A percentile compares a stretch with the other conserved stretches of the same genome.
These are phyloP conservation scores for Epirrhoe alternata DNA, from an alignment of 2,888 invertebrate species.

Conservation along the genomic window DNA sequence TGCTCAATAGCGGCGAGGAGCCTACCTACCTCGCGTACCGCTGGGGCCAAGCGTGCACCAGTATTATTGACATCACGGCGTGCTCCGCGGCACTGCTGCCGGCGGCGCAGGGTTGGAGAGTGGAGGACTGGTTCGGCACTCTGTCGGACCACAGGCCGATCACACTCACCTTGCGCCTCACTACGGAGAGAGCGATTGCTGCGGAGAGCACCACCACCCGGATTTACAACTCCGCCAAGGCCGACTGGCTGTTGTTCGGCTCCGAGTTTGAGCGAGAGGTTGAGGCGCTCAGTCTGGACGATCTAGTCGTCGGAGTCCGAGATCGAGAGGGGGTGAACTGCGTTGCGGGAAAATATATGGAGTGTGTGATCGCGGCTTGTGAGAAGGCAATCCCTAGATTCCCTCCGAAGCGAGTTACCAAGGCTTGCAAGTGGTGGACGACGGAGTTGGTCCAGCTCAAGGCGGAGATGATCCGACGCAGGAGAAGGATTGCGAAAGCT, in stretches of 20 bases:
- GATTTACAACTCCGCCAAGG: constrained; percentile 1
- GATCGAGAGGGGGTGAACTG: not conserved
- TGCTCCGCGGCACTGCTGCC: constrained; percentile 22
- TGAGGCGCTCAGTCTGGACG: not conserved
- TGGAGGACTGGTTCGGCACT: not conserved
- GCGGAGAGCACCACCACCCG: not conserved
- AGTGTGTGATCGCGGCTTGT: not conserved
- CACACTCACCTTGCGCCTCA: not conserved
- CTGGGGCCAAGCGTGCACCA: not conserved
- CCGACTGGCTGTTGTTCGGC: not conserved
- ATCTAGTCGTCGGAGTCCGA: not conserved
- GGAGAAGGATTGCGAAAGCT: not conserved
- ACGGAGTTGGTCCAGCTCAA: not conserved
- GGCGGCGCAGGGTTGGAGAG: not conserved
- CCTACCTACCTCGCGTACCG: constrained; percentile 7
- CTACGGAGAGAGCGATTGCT: no score
- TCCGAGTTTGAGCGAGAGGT: not conserved
- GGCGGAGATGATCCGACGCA: not conserved
- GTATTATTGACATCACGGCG: constrained; percentile 21
- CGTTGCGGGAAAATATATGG: not conserved
- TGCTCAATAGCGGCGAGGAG: constrained; percentile 3
- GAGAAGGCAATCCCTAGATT: not conserved
- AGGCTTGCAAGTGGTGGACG: constrained; percentile 6
- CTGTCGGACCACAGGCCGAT: constrained; percentile 8
- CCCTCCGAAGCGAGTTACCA: not conserved